Evolutionary conservation across 2,113 vertebrate genomes (phyloP).

Genomic region (Melanerpes formicivorus): DNA sequence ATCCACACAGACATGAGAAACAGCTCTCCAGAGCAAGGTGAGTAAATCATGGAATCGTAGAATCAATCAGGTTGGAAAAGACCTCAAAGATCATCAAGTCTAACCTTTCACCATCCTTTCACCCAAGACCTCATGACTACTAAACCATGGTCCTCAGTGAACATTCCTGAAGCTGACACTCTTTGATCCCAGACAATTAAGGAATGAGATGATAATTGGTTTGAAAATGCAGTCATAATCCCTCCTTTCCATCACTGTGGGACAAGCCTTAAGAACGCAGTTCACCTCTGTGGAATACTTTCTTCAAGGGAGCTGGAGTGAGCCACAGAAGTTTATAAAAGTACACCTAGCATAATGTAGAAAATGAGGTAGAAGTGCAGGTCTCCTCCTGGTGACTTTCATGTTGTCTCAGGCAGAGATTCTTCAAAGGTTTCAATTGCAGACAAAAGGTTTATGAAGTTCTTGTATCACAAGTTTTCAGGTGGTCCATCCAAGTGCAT

Average conservation of each 20-base stretch:
- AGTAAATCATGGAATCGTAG: background rate
- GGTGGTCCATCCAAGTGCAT: background rate
- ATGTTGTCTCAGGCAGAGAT: background rate
- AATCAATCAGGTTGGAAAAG: too few species aligned
- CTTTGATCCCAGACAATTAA: background rate
- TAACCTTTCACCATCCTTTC: too few species aligned
- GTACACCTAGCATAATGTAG: background rate
- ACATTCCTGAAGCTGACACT: background rate
- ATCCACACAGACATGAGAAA: background rate
- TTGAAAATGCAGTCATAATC: background rate
- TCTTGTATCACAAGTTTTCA: background rate
- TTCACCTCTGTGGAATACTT: background rate
- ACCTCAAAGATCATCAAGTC: too few species aligned
- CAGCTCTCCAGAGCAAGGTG: background rate
- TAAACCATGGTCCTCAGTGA: background rate
- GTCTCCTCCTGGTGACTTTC: background rate
- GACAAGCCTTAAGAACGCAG: background rate
- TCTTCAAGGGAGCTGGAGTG: background rate
- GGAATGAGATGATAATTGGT: background rate
- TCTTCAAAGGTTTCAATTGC: conserved; percentile 25
- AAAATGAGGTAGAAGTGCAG: background rate
- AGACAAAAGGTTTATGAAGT: background rate
- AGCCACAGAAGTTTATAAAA: background rate
- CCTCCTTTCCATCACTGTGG: background rate
- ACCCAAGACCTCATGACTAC: too few species aligned